These are phyloP conservation scores for Artibeus lituratus DNA, from an alignment of 2,797 vertebrate species.

Conservation along the genomic window DNA sequence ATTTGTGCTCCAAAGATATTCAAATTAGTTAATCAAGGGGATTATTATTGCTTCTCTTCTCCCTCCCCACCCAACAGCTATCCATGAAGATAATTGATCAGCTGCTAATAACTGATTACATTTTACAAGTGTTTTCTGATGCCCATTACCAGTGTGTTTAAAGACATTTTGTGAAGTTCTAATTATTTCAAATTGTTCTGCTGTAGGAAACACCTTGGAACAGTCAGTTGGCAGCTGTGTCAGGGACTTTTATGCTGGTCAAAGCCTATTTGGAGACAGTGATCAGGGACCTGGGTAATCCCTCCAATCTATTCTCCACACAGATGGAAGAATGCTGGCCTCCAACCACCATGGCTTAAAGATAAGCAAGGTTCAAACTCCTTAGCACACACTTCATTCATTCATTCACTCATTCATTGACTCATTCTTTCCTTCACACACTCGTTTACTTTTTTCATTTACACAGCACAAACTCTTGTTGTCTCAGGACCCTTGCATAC, in stretches of 20 bases:
- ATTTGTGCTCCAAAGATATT: slow-evolving; percentile 87
- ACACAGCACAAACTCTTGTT: background rate
- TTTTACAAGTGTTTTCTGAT: slow-evolving; percentile 82
- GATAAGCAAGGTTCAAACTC: background rate
- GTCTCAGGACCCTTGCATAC: background rate
- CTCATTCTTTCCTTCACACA: background rate
- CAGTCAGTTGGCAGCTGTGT: slow-evolving; percentile 20
- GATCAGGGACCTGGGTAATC: background rate
- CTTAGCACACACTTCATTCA: background rate
- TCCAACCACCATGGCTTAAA: background rate
- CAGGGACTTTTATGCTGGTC: background rate
- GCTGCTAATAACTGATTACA: slow-evolving; percentile 86
- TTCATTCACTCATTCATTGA: background rate
- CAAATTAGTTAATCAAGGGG: slow-evolving; percentile 88
- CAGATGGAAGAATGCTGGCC: background rate
- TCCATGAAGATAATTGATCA: slow-evolving; percentile 84
- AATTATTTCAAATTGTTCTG: slow-evolving; percentile 85
- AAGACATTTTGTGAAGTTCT: slow-evolving; percentile 85
- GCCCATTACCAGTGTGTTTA: slow-evolving; percentile 81
- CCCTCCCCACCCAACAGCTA: slow-evolving; percentile 74
- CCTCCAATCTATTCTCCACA: background rate
- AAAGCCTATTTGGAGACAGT: background rate
- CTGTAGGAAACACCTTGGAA: slow-evolving; percentile 80
- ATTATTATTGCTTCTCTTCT: slow-evolving; percentile 81
- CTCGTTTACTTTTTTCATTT: background rate